Conservation (phyloP, 2,113 vertebrate genomes). For the Greenwoodochromis staneri region DNA sequence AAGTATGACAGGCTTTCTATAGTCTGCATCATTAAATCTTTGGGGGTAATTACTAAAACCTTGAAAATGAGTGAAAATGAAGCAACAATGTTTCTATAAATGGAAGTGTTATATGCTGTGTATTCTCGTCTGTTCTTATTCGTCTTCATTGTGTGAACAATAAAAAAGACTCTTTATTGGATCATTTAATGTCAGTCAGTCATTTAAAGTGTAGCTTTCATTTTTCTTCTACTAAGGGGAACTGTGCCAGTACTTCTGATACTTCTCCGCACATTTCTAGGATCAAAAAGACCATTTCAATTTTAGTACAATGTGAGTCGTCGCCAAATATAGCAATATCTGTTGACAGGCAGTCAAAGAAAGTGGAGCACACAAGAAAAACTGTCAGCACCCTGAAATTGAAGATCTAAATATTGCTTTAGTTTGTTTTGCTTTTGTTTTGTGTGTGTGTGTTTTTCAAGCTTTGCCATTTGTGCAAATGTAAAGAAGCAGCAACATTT, state of each 20-base stretch:
- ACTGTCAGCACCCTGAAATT: not conserved
- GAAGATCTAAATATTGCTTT: not conserved
- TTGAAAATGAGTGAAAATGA: conserved; percentile 17
- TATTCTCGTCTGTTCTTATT: not conserved
- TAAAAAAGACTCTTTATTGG: not conserved
- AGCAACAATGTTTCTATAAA: not conserved
- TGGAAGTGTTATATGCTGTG: not conserved
- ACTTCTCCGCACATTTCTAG: not conserved
- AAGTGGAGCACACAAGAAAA: not conserved
- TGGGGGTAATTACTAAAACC: not conserved
- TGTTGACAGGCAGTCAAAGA: not conserved
- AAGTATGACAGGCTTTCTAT: not conserved
- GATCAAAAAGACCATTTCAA: not conserved
- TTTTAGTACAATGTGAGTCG: not conserved
- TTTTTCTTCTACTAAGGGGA: not conserved
- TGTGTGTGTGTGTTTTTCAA: not conserved
- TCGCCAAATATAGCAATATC: not conserved
- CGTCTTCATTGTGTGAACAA: not conserved
- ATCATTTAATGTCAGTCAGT: not conserved
- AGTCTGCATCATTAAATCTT: not conserved
- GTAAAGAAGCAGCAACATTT: not conserved
- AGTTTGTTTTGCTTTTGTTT: not conserved
- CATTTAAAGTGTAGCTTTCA: not conserved
- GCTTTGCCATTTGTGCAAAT: not conserved
- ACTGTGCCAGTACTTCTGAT: not conserved